Evolutionary conservation across 2,113 vertebrate genomes (phyloP).

Genomic region (Tetrax tetrax): DNA sequence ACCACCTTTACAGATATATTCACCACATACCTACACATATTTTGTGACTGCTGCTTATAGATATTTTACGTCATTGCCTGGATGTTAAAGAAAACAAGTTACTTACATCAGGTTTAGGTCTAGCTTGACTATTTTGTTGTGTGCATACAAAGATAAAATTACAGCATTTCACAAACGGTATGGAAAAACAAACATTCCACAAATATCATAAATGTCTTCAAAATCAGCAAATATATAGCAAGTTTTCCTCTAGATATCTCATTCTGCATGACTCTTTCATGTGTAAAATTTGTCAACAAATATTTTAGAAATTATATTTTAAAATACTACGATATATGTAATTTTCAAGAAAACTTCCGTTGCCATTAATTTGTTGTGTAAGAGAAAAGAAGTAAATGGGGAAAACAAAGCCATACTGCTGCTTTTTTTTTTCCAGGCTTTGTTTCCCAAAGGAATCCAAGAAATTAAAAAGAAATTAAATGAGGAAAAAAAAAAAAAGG

Average conservation of each 20-base stretch:
- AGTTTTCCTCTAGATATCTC: not conserved
- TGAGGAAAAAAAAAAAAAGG: not conserved
- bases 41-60: not conserved
- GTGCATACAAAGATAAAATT: not conserved
- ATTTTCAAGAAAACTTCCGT: not conserved
- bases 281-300: not conserved
- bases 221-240: not conserved
- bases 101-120: not conserved
- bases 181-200: not conserved
- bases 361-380: not conserved
- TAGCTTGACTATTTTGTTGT: not conserved
- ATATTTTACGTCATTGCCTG: not conserved
- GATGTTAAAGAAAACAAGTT: not conserved
- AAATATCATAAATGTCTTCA: not conserved
- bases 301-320: not conserved
- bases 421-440: not conserved
- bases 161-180: not conserved
- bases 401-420: not conserved
- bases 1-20: not conserved
- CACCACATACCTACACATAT: accelerated
- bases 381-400: not conserved
- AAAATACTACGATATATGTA: not conserved
- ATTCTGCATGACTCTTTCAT: not conserved
- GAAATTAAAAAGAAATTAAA: not conserved
- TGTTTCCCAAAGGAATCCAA: not conserved